phyloP scores from a whole-genome alignment of 1,140 invertebrate species.

The Heterodera schachtii region DNA sequence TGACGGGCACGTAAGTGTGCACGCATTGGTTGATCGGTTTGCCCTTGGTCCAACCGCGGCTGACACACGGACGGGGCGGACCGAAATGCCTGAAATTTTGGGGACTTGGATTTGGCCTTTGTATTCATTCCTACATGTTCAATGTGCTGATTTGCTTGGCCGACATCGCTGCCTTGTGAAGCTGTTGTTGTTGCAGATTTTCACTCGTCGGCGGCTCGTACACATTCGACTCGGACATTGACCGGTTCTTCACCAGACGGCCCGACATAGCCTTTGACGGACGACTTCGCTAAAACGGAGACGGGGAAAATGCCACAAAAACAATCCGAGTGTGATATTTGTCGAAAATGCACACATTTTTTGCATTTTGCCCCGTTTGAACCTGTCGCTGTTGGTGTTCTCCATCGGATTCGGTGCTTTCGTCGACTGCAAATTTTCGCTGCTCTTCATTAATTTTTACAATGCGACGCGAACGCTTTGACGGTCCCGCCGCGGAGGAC shows the following conservation, averaged over 20 bases:
- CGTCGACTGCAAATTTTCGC: neutral
- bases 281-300: neutral
- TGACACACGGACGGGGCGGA: constrained; percentile 14
- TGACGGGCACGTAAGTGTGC: constrained; percentile 22
- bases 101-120: neutral
- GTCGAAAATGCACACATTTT: too few relatives aligned
- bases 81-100: neutral
- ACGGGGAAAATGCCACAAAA: too few relatives aligned
- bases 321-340: too few relatives aligned
- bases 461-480: neutral
- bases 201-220: constrained; percentile 1
- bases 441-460: constrained; percentile 5
- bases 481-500: neutral
- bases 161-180: neutral
- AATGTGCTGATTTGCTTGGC: constrained; percentile 19
- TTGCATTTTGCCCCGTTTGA: too few relatives aligned
- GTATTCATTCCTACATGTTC: constrained; percentile 18
- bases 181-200: constrained; percentile 2
- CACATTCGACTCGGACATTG: constrained; percentile 17
- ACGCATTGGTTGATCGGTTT: constrained; percentile 26
- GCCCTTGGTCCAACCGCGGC: constrained; percentile 37
- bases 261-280: neutral
- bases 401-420: neutral
- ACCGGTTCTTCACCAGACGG: neutral
- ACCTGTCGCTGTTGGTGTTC: neutral